These are phyloP conservation scores for Ephialtes manifestator DNA, from an alignment of 2,888 invertebrate species.

Conservation along the genomic window DNA sequence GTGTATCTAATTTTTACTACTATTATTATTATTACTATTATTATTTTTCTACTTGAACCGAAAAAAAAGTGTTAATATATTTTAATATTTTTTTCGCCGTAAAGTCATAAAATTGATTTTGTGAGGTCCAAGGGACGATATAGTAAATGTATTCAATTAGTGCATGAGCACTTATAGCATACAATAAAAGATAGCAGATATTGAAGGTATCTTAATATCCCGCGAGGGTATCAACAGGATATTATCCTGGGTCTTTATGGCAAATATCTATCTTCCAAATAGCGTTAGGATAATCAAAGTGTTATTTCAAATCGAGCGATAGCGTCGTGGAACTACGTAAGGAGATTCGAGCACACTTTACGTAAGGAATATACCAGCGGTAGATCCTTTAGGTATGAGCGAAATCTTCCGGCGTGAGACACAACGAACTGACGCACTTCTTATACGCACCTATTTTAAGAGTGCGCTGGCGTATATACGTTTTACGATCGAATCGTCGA, in stretches of 20 bases:
- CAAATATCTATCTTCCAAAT: not conserved
- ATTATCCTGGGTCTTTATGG: slow-evolving; percentile 26
- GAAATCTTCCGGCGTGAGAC: slow-evolving; percentile 28
- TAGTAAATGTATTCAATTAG: slow-evolving; percentile 34
- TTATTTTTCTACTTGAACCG: too few species aligned
- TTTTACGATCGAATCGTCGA: slow-evolving; percentile 63
- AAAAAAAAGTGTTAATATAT: too few species aligned
- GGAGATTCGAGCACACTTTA: slow-evolving; percentile 14
- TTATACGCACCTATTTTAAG: slow-evolving; percentile 31
- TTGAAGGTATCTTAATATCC: not conserved
- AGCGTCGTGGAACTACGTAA: slow-evolving; percentile 44
- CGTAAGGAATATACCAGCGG: slow-evolving; percentile 35
- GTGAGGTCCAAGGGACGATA: not conserved
- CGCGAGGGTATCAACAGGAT: not conserved
- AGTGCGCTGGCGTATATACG: slow-evolving; percentile 7
- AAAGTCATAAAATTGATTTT: not conserved
- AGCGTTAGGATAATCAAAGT: slow-evolving; percentile 47
- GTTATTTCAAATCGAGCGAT: slow-evolving; percentile 35
- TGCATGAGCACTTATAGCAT: slow-evolving; percentile 15
- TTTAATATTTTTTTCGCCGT: not conserved
- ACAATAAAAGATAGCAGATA: slow-evolving; percentile 7
- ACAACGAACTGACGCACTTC: slow-evolving; percentile 32
- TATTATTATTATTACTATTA: too few species aligned
- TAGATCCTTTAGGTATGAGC: not conserved
- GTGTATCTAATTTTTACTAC: too few species aligned